Percentiles rank a stretch among this genome's conserved stretches.
phyloP scores from a whole-genome alignment of 2,113 vertebrate genomes.

The Takifugu bimaculatus region DNA sequence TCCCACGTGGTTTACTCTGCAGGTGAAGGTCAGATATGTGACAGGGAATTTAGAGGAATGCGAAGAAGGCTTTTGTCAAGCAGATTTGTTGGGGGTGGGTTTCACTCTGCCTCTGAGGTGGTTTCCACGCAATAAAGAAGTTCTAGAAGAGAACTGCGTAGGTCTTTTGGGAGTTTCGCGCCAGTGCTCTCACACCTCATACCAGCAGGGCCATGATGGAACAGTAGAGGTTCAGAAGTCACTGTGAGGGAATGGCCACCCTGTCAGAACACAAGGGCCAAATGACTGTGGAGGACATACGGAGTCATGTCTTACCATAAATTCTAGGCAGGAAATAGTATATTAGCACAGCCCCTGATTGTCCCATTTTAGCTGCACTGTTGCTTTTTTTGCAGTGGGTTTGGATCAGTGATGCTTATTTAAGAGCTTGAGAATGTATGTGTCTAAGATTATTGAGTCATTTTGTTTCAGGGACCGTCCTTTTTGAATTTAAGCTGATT shows the following conservation, averaged over 20 bases:
- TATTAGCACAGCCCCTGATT: background rate
- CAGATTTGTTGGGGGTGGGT: constrained; percentile 45
- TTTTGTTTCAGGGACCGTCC: too few relatives aligned
- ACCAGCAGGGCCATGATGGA: constrained; percentile 45
- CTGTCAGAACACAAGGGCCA: constrained; percentile 52
- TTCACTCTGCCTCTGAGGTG: constrained; percentile 60
- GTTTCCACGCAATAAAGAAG: constrained; percentile 49
- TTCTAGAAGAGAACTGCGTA: constrained; percentile 47
- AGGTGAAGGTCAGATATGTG: background rate
- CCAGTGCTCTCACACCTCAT: constrained; percentile 59
- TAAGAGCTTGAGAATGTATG: background rate
- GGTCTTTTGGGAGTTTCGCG: constrained; percentile 56
- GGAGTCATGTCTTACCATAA: background rate
- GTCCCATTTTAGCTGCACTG: background rate
- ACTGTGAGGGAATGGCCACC: constrained; percentile 55
- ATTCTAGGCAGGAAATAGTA: constrained; percentile 14
- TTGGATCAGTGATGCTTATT: background rate
- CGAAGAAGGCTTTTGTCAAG: background rate
- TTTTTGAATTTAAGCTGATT: too few relatives aligned
- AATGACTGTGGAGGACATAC: constrained; percentile 39
- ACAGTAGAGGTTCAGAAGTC: constrained; percentile 49
- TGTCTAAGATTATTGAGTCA: too few relatives aligned
- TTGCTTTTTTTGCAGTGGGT: background rate
- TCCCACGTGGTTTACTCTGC: constrained; percentile 3
- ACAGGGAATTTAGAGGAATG: background rate